Evolutionary conservation across 2,888 invertebrate species (phyloP), one percentile per base, ranked within the genome.

Genomic region (Carterocephalus palaemon): DNA sequence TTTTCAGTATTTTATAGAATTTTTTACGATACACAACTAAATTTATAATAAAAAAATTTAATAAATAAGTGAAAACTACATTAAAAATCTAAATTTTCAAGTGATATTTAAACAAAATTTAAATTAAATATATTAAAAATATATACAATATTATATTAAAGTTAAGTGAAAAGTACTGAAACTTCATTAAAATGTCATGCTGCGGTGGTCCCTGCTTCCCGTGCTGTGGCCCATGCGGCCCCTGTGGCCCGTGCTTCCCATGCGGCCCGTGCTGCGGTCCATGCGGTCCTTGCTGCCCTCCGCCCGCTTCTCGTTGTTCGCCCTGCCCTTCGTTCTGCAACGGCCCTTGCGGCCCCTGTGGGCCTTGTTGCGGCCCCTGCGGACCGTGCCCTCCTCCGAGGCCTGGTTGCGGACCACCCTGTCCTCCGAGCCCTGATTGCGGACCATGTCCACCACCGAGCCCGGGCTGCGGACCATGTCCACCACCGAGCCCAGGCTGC

Each of bases 231-330:
- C 62, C 67, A 33, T 67, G 67, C 33, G 52, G 52, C 0, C 46
- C 50, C 0, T 67, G 57, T 46, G 49, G 57, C 9, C 64, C 69
- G 0, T 69, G 68, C 60, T 67, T 65, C 49, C 52, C 71, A 48
- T 67, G 67, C 31, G 43, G 49, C 20, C 34, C 34, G 2, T 34
- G 49, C 7, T 46, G 49, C 22, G 36, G 43, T 8, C 50, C 46
- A 1, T 54, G 52, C 24, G 48, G 52, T 3, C 53, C 54, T 1
- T 53, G 55, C 40, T 54, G 53, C 9, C 49, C 52, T 10, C 54
- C 56, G 3, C 51, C 50, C 4, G 43, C 42, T 0, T 52, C 54
- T 1, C 48, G 53, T 16, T 45, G 48, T 9, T 46, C 53, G 1
- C 48, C 53, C 42, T 49, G 49, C n/a, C n/a, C n/a, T n/a, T n/a